phyloP scores from a whole-genome alignment of 2,797 vertebrate genomes.

The Danio kyathit region DNA sequence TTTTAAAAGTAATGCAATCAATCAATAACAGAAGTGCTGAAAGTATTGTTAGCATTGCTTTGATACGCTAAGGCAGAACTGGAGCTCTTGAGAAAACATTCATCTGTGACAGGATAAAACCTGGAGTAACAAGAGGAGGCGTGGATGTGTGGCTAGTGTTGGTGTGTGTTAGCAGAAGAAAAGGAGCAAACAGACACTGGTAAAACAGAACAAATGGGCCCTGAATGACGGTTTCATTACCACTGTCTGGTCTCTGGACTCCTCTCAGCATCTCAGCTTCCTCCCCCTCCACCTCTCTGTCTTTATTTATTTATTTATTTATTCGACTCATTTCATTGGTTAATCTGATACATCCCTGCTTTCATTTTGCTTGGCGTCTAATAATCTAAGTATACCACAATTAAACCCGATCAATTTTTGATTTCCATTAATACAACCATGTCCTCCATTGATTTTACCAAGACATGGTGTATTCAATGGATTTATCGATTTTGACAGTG shows the following conservation, averaged over 20 bases:
- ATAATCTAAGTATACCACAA: slow-evolving; percentile 61
- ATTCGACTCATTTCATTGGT: slow-evolving; percentile 10
- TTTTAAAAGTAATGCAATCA: slow-evolving; percentile 13
- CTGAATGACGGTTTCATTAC: slow-evolving; percentile 37
- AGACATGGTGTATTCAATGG: slow-evolving; percentile 44
- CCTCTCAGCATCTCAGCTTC: slow-evolving; percentile 1
- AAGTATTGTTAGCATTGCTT: not conserved
- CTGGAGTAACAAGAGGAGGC: not conserved
- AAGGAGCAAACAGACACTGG: slow-evolving; percentile 11
- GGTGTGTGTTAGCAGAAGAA: not conserved
- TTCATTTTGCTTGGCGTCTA: slow-evolving; percentile 45
- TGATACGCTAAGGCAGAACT: not conserved
- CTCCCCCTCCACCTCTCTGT: not conserved
- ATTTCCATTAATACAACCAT: slow-evolving; percentile 67
- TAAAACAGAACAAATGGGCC: slow-evolving; percentile 31
- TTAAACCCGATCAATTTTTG: slow-evolving; percentile 65
- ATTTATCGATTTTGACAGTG: slow-evolving; percentile 60
- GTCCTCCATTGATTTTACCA: slow-evolving; percentile 57
- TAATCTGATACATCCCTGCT: slow-evolving; percentile 43
- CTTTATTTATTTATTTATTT: not conserved
- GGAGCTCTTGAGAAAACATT: not conserved
- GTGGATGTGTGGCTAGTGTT: not conserved
- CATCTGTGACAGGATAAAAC: not conserved
- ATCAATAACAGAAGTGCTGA: not conserved
- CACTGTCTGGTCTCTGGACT: slow-evolving; percentile 1